Evolutionary conservation across 2,797 vertebrate genomes (phyloP), one percentile per base, ranked within the genome.

Genomic region (Acipenser transmontanus): DNA sequence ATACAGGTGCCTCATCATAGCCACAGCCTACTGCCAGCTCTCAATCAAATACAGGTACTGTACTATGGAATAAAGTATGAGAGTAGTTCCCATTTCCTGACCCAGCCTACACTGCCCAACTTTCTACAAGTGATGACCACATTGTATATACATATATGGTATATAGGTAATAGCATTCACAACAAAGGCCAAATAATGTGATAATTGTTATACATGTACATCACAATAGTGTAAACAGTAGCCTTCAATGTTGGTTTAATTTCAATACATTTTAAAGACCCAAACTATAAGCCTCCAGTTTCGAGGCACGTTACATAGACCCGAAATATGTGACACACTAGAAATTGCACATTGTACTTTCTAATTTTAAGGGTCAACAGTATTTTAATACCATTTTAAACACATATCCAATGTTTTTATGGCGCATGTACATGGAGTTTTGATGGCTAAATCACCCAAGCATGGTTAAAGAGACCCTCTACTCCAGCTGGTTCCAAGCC

Each of bases 401-500:
- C 85, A 95, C 93, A 93, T 90, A 91, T 87, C 88, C 88, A 89
- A 77, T 90, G 88, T 89, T 91, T 94, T 97, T 96, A 98, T 96
- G 93, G 91, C 87, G 93, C 93, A 91, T 89, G 90, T 95, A 94
- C 93, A 93, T 87, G 91, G 92, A 85, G 88, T 92, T 94, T 94
- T 98, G 96, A 98, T 98, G 93, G 95, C 91, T 94, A 93, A 95
- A 94, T 91, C 96, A 94, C 84, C 92, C 93, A 97, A 96, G 94
- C 96, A 94, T 97, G 95, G 93, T 95, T 97, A 97, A 98, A 98
- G 91, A 94, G 90, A 91, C 83, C 82, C 89, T 87, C 85, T 90
- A 88, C 74, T 91, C 92, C 96, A 97, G 95, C 95, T 97, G 97
- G 93, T 94, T 92, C 95, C 93, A 90, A 85, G 87, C 88, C 89